A percentile compares a stretch with the other conserved stretches of the same genome.
Evolutionary conservation across 1,140 invertebrate species (phyloP).

Genomic region (Anagrus nilaparvatae): DNA sequence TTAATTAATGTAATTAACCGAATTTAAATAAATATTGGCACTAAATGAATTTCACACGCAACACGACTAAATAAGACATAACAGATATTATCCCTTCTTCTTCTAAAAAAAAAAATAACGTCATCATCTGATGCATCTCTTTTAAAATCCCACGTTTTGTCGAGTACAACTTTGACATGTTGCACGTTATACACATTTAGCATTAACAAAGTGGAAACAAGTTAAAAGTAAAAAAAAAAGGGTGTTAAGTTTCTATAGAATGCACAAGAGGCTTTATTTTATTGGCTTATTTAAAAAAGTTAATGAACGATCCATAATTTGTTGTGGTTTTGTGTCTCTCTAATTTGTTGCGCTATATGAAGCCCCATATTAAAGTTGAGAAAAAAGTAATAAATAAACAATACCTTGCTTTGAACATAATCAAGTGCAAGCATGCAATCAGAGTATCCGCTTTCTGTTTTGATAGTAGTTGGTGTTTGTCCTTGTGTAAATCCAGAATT

Average conservation of each 20-base stretch:
- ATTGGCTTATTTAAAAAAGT: constrained; percentile 26
- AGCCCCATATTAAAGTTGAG: not conserved
- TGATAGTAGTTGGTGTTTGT: constrained; percentile 45
- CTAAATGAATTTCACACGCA: too few relatives aligned
- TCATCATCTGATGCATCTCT: too few relatives aligned
- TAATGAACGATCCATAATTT: constrained; percentile 24
- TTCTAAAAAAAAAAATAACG: too few relatives aligned
- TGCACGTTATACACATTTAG: not conserved
- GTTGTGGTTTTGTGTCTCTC: too few relatives aligned
- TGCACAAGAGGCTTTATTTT: constrained; percentile 1
- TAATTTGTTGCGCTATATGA: not conserved
- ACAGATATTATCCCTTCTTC: too few relatives aligned
- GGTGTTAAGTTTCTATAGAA: not conserved
- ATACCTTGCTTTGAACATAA: constrained; percentile 60
- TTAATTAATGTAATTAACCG: too few relatives aligned
- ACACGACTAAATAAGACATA: too few relatives aligned
- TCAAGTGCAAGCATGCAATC: constrained; percentile 63
- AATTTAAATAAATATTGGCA: too few relatives aligned
- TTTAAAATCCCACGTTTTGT: too few relatives aligned
- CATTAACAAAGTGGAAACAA: not conserved
- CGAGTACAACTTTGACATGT: not conserved
- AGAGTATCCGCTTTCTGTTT: constrained; percentile 60
- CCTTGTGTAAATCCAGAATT: constrained; percentile 40
- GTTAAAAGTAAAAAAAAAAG: constrained; percentile 16
- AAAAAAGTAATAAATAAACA: too few relatives aligned